These are phyloP conservation scores for Scotopteryx bipunctaria DNA, from an alignment of 2,888 invertebrate genomes.

Conservation along the genomic window DNA sequence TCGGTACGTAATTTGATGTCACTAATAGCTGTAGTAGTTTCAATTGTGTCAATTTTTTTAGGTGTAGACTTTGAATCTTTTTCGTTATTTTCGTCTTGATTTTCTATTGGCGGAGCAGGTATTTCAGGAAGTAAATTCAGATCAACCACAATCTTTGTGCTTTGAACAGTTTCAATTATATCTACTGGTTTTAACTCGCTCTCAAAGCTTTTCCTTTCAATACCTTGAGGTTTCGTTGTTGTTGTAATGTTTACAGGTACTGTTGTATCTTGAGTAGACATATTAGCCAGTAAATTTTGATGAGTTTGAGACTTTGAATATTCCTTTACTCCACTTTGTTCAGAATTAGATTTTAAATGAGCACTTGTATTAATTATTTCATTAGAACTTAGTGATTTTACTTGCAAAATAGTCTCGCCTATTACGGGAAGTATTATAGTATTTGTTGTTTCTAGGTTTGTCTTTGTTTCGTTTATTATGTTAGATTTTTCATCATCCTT, in stretches of 20 bases:
- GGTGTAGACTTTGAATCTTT: background rate
- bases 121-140: background rate
- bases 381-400: background rate
- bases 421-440: background rate
- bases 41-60: background rate
- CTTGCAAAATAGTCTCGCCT: background rate
- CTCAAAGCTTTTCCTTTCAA: background rate
- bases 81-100: background rate
- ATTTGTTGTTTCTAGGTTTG: background rate
- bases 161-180: background rate
- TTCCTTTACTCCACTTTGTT: background rate
- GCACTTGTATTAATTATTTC: background rate
- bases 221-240: background rate
- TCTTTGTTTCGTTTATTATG: background rate
- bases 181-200: background rate
- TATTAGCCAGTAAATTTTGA: background rate
- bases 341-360: background rate
- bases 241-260: background rate
- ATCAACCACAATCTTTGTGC: background rate
- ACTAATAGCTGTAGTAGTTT: background rate
- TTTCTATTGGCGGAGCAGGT: background rate
- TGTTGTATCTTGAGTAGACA: background rate
- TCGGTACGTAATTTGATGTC: background rate
- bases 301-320: background rate
- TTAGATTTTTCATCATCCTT: background rate